These are phyloP conservation scores for Sepioteuthis lessoniana DNA, from an alignment of 2,888 invertebrate species.

Conservation along the genomic window DNA sequence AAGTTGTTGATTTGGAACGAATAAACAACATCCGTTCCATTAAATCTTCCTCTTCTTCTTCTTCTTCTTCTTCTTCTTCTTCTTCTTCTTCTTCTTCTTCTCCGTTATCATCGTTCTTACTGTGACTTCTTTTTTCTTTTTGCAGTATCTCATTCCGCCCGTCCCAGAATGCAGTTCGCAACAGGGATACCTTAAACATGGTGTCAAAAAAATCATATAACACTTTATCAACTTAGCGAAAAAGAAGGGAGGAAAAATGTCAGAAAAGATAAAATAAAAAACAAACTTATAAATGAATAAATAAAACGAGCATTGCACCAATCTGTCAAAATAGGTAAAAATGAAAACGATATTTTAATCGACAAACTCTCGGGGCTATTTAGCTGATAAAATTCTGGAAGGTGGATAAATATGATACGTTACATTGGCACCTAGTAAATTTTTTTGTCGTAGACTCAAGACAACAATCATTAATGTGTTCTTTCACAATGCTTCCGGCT, in stretches of 20 bases:
- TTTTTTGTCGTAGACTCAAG: neutral
- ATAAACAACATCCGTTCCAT: neutral
- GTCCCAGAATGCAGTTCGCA: neutral
- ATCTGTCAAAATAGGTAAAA: neutral
- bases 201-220: neutral
- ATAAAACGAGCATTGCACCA: neutral
- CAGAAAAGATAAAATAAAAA: neutral
- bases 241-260: neutral
- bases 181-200: neutral
- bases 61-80: too few species aligned
- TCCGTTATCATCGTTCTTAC: neutral
- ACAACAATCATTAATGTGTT: neutral
- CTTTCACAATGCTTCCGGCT: neutral
- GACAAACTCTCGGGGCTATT: neutral
- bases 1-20: neutral
- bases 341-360: conserved; percentile 33
- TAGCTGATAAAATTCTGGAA: neutral
- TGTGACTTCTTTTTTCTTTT: neutral
- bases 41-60: too few species aligned
- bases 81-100: neutral
- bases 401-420: neutral
- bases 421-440: neutral
- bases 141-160: neutral
- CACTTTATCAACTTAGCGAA: neutral
- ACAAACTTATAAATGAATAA: neutral